Base-by-base conservation (phyloP, 2,888 invertebrate genomes). In the Noctua janthe region DNA sequence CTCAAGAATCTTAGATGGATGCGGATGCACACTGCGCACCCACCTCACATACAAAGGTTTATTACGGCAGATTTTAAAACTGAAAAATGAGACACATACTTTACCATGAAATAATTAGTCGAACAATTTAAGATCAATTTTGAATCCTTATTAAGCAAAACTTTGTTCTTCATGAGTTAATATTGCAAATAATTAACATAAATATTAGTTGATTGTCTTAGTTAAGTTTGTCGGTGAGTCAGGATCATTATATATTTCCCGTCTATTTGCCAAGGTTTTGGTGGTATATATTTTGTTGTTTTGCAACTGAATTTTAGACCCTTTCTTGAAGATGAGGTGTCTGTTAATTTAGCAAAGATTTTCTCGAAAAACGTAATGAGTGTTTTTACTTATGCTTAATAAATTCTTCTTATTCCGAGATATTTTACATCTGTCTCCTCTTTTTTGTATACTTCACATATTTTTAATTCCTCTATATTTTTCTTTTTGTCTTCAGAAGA, bases 261-360 rank as follows among this genome's bases (percentile, higher is more conserved):
- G 71, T 85, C 67, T 71, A 56, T 66, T 75, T 51, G 20, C 47
- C 86, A 85, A 85, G 82, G 84, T 70, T 80, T 66, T 62, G 35
- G 8, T 71, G 20, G 49, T 35, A 35, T 1, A 66, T 75, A 59
- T 75, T n/a, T 64, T n/a, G 11, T 71, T 59, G 20, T 39, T 49
- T 62, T 62, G 2, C 15, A 29, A 62, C 1, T n/a, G 13, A 62
- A 62, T n/a, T 59, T 13, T 13, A 59, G 2, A 29, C 13, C 11
- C 11, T n/a, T 59, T 59, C 23, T 56, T 56, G 56, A 23, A 10
- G 8, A 20, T 20, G 23, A 56, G 23, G 4, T 23, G 10, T 56
- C 23, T 56, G 56, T 23, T 23, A 11, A 56, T 56, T 1, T 56
- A 56, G 23, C 3, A 10, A 56, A 23, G 23, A 10, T 56, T 23